A percentile compares a stretch with the other conserved stretches of the same genome.
These are phyloP conservation scores for Chymomyza caudatula DNA, from an alignment of 2,888 invertebrate species.

Conservation along the genomic window DNA sequence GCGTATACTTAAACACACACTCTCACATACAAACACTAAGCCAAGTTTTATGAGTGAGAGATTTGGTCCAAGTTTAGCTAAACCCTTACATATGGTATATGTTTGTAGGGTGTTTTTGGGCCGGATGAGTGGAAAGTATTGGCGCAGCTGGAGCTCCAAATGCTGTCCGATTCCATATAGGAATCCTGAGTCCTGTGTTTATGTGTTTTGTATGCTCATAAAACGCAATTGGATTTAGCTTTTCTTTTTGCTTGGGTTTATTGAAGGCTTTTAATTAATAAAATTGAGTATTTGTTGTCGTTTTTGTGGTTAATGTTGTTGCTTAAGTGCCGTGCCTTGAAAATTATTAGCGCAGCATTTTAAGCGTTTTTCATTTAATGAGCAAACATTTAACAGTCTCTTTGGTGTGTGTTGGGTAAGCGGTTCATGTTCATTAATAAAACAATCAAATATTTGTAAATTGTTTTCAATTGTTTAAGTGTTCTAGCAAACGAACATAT, in stretches of 20 bases:
- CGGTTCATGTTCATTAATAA: conserved; percentile 32
- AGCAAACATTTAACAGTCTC: conserved; percentile 61
- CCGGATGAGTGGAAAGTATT: conserved; percentile 2
- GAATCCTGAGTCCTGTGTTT: conserved; percentile 16
- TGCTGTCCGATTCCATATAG: background rate
- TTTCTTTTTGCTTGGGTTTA: conserved; percentile 23
- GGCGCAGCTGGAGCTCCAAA: background rate
- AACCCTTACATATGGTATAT: background rate
- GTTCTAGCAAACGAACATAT: too few species aligned
- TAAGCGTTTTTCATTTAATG: conserved; percentile 57
- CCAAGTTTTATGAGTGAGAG: conserved; percentile 50
- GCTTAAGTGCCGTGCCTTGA: conserved; percentile 28
- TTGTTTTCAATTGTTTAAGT: conserved; percentile 70
- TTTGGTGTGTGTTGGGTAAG: conserved; percentile 27
- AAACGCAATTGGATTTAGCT: conserved; percentile 43
- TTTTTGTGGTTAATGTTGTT: conserved; percentile 53
- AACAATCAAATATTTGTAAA: conserved; percentile 59
- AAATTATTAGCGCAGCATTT: conserved; percentile 24
- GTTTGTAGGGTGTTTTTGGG: too few species aligned
- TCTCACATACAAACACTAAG: conserved; percentile 33
- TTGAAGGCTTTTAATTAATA: conserved; percentile 63
- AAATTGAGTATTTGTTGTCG: conserved; percentile 11
- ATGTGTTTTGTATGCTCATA: conserved; percentile 52
- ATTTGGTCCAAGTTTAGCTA: conserved; percentile 28
- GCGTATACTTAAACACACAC: too few species aligned